A percentile compares a stretch with the other conserved stretches of the same genome.
phyloP scores from a whole-genome alignment of 1,140 invertebrate species.

The Plodia interpunctella region DNA sequence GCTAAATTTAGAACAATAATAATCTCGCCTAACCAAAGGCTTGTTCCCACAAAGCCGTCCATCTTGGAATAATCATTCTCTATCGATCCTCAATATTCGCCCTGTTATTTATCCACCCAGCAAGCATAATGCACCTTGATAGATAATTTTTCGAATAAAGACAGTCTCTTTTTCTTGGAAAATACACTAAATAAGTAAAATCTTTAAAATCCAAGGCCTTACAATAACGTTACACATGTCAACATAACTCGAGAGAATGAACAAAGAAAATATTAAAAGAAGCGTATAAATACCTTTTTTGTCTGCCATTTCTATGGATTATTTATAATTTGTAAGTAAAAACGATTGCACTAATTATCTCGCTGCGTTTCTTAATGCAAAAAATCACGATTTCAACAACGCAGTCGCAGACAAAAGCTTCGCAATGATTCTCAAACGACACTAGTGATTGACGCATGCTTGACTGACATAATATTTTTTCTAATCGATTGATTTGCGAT shows the following conservation, averaged over 20 bases:
- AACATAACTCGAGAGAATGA: slow-evolving; percentile 48
- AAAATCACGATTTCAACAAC: slow-evolving; percentile 40
- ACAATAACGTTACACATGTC: slow-evolving; percentile 69
- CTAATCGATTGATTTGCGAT: too few relatives aligned
- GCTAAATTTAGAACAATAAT: not conserved
- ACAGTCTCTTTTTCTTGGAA: not conserved
- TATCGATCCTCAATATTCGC: not conserved
- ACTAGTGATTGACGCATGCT: slow-evolving; percentile 33
- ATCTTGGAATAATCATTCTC: slow-evolving; percentile 6
- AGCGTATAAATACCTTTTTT: slow-evolving; percentile 71
- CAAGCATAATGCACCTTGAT: not conserved
- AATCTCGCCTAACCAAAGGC: not conserved
- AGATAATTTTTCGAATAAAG: too few relatives aligned
- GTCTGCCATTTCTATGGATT: slow-evolving; percentile 66
- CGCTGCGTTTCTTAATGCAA: slow-evolving; percentile 32
- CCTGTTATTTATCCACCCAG: not conserved
- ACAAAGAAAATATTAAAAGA: slow-evolving; percentile 58
- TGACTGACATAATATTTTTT: too few relatives aligned
- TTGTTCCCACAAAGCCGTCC: not conserved
- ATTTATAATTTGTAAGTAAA: slow-evolving; percentile 43
- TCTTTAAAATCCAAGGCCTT: slow-evolving; percentile 33
- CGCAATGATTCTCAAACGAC: slow-evolving; percentile 40
- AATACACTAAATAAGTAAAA: slow-evolving; percentile 4
- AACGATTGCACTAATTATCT: slow-evolving; percentile 34
- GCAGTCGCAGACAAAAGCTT: slow-evolving; percentile 37